Conservation (phyloP, 1,140 invertebrate genomes). For the Macrocentrus cingulum region DNA sequence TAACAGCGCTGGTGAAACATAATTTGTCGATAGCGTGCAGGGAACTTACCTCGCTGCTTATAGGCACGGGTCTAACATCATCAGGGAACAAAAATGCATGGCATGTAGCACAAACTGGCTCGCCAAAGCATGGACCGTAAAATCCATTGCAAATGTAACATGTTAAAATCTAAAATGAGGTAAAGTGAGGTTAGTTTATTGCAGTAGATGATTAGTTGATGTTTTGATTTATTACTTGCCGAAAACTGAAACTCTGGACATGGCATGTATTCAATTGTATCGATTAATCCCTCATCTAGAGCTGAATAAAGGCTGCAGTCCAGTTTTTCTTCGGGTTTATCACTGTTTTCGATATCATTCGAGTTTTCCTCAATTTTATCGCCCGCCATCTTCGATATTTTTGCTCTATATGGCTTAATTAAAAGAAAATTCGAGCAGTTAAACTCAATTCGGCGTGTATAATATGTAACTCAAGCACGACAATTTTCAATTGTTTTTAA, state of each 20-base stretch:
- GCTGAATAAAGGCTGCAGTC: constrained; percentile 40
- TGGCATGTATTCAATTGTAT: constrained; percentile 37
- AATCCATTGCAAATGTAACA: constrained; percentile 89
- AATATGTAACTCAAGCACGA: too few relatives aligned
- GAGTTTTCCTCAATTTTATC: constrained; percentile 43
- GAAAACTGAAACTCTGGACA: constrained; percentile 53
- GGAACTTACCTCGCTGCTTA: constrained; percentile 62
- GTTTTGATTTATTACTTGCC: constrained; percentile 34
- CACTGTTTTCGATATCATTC: constrained; percentile 40
- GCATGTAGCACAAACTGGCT: constrained; percentile 90
- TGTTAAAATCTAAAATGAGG: constrained; percentile 61
- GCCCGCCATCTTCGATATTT: constrained; percentile 42
- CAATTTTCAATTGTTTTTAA: too few relatives aligned
- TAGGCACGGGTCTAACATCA: constrained; percentile 66
- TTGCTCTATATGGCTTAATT: not conserved
- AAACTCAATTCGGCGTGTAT: too few relatives aligned
- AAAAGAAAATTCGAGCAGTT: too few relatives aligned
- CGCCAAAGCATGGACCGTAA: constrained; percentile 87
- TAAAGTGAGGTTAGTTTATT: constrained; percentile 27
- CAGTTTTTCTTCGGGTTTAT: constrained; percentile 39
- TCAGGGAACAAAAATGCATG: constrained; percentile 88
- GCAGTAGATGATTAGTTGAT: not conserved
- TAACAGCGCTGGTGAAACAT: too few relatives aligned
- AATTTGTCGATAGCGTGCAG: too few relatives aligned
- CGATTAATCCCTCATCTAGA: constrained; percentile 40